Evolutionary conservation across 2,888 invertebrate genomes (phyloP), one percentile per base, ranked within the genome.

Genomic region (Nezara viridula): DNA sequence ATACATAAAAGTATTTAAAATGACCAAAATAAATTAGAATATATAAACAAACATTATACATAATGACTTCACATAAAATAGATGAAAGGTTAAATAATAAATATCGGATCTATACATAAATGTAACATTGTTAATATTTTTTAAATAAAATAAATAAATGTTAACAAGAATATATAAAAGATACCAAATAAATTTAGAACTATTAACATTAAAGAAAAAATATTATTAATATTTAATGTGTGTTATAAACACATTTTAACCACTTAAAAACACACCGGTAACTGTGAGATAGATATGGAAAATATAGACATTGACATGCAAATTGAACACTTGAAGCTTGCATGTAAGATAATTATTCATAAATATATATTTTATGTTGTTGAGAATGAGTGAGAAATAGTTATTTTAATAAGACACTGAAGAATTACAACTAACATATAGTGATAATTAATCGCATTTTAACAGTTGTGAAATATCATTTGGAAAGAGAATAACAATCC

Each of bases 401-500:
- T 81, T n/a, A 81, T 81, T 81, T 81, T 81, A 81, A 44, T 81
- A 81, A 81, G 81, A 81, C 81, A 81, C 81, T 81, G 81, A 47
- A 81, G 81, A 81, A 44, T 81, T 44, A 81, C 14, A 81, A 81
- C 44, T 81, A 81, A n/a, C n/a, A 47, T n/a, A 47, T n/a, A 81
- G 24, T 44, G 44, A 81, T 81, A 44, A 44, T 44, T 24, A n/a
- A 44, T 81, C 40, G 14, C 10, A 81, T 44, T 81, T 81, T 44
- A 44, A 47, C 27, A 81, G 44, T n/a, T 44, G n/a, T n/a, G 24
- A 81, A 40, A 81, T 24, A 77, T 14, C 81, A 81, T n/a, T n/a
- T 7, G 12, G n/a, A n/a, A 40, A 81, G 81, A 81, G 44, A 44
- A 81, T 47, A 44, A 47, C 2, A 47, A 81, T 81, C 14, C 81